phyloP scores from a whole-genome alignment of 2,888 invertebrate genomes.

The Ditylenchus weischeri region DNA sequence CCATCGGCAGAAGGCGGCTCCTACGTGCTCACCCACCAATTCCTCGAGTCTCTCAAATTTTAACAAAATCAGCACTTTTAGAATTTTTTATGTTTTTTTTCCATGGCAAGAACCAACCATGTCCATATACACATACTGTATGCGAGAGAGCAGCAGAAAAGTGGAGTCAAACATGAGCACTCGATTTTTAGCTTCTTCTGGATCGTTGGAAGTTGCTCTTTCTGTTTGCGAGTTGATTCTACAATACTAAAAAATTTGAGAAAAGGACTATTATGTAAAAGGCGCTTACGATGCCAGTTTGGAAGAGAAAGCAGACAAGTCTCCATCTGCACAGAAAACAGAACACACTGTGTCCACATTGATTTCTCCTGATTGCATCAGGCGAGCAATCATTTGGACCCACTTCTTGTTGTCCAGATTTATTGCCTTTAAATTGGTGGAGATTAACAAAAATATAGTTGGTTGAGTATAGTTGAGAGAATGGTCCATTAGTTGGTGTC shows the following conservation, averaged over 20 bases:
- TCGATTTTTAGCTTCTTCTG: conserved; percentile 17
- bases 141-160: conserved; percentile 28
- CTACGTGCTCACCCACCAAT: conserved; percentile 20
- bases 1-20: conserved; percentile 27
- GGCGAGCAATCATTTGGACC: conserved; percentile 8
- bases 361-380: conserved; percentile 14
- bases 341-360: conserved; percentile 23
- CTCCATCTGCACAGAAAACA: conserved; percentile 31
- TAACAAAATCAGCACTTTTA: conserved; percentile 7
- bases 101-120: conserved; percentile 17
- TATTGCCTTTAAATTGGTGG: conserved; percentile 1
- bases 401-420: conserved; percentile 15
- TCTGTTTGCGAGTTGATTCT: conserved; percentile 19
- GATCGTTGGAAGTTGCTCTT: conserved; percentile 6
- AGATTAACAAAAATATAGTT: too few species aligned
- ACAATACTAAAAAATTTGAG: background rate
- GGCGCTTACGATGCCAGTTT: conserved; percentile 27
- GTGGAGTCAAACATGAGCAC: conserved; percentile 28
- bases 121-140: conserved; percentile 23
- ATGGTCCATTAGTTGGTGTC: too few species aligned
- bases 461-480: too few species aligned
- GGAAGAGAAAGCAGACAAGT: conserved; percentile 27
- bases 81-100: background rate
- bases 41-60: conserved; percentile 26
- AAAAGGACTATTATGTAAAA: background rate